Evolutionary conservation across 1,140 invertebrate species (phyloP), one percentile per base, ranked within the genome.

Genomic region (Hycleus cichorii): DNA sequence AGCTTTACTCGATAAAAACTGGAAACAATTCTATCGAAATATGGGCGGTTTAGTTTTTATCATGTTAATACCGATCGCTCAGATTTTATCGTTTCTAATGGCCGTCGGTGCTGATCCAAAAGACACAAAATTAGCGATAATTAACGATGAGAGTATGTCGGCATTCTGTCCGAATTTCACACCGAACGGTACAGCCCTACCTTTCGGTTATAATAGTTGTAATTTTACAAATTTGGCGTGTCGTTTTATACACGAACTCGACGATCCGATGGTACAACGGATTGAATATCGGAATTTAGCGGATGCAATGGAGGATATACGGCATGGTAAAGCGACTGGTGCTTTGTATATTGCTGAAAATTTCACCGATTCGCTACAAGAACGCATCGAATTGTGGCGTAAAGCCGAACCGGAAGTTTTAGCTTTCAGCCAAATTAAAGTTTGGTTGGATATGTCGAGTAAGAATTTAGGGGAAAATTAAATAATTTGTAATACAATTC

Each of bases 71-170:
- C 93, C 93, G 1, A 76, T 91, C 3, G 70, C 93, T 6, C 84
- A 94, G 79, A 77, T 89, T n/a, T 74, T 83, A 4, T 75, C 88
- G 1, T 95, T 95, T 71, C 89, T 92, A 74, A 63, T 86, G 32
- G 83, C 89, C 9, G 84, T 95, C 48, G 92, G 92, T 4, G 78
- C 81, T 25, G 86, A 92, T 60, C 89, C 90, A 0, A 81, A 80
- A 52, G 79, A 83, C 40, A 75, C 95, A 0, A 75, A 77, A 10
- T 63, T 95, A 9, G 91, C 82, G 0, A 74, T 96, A 0, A 84
- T 93, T 2, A 91, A 91, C 65, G 74, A 86, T 1, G 91, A 93
- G 72, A 77, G 72, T 3, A 68, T 77, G 26, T 74, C 74, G 12
- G 46, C 72, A 11, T 49, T 57, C n/a, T 79, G 76, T 18, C 57